These are phyloP conservation scores for Drosophila birchii DNA, from an alignment of 2,888 invertebrate genomes.

Conservation along the genomic window DNA sequence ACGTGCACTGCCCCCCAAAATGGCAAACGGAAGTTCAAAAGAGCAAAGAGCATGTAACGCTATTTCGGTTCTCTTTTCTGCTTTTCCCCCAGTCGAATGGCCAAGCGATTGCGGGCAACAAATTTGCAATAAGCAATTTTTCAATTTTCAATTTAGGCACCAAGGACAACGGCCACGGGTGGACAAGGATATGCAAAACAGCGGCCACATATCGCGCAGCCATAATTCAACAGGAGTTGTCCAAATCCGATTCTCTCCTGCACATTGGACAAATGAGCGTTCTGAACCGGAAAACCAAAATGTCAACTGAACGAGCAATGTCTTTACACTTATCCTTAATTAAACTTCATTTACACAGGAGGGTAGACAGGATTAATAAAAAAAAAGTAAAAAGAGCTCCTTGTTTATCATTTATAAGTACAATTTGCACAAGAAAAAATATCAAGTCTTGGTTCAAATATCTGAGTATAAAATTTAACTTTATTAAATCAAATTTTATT, in stretches of 20 bases:
- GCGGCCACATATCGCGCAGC: slow-evolving; percentile 46
- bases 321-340: neutral
- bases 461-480: neutral
- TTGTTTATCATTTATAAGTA: neutral
- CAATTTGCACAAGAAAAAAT: neutral
- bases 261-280: slow-evolving; percentile 59
- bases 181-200: slow-evolving; percentile 65
- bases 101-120: slow-evolving; percentile 76
- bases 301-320: slow-evolving; percentile 3
- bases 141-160: slow-evolving; percentile 78
- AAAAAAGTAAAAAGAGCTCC: no score
- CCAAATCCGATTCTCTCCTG: slow-evolving; percentile 39
- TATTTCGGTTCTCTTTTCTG: slow-evolving; percentile 31
- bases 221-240: slow-evolving; percentile 62
- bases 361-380: no score
- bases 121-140: slow-evolving; percentile 79
- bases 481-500: neutral
- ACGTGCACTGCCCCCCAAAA: slow-evolving; percentile 69
- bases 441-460: neutral
- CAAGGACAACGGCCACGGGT: slow-evolving; percentile 51
- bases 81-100: slow-evolving; percentile 46
- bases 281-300: slow-evolving; percentile 8
- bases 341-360: slow-evolving; percentile 4
- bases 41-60: slow-evolving; percentile 73
- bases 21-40: slow-evolving; percentile 72